phyloP scores from a whole-genome alignment of 2,888 invertebrate species.

The Cheilosia grossa region DNA sequence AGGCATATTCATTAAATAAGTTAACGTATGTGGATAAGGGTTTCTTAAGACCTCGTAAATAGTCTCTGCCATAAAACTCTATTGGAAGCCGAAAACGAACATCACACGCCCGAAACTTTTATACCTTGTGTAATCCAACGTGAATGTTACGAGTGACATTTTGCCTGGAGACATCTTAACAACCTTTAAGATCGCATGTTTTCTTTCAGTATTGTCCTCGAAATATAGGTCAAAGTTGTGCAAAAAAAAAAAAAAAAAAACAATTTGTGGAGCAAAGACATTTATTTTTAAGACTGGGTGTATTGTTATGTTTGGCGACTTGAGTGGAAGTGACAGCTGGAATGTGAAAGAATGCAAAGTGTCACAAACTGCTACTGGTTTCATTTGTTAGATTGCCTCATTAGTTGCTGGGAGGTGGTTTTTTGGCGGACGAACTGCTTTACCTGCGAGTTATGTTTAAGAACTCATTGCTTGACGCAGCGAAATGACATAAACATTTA shows the following conservation, averaged over 20 bases:
- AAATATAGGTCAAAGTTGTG: constrained; percentile 39
- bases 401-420: too few relatives aligned
- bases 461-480: too few relatives aligned
- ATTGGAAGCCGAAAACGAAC: not conserved
- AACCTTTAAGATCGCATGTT: constrained; percentile 27
- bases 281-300: not conserved
- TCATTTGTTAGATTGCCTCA: not conserved
- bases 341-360: not conserved
- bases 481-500: too few relatives aligned
- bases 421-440: too few relatives aligned
- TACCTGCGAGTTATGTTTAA: too few relatives aligned
- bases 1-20: too few relatives aligned
- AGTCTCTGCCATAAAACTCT: not conserved
- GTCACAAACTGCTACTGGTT: not conserved
- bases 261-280: too few relatives aligned
- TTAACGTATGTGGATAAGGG: not conserved
- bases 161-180: not conserved
- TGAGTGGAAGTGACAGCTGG: not conserved
- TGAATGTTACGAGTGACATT: not conserved
- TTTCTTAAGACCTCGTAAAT: not conserved
- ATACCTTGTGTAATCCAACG: not conserved
- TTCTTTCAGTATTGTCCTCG: constrained; percentile 4
- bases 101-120: not conserved
- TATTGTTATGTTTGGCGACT: not conserved
- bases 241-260: too few relatives aligned